Conservation (phyloP, 1,140 invertebrate species). For the Neomicropteryx cornuta region DNA sequence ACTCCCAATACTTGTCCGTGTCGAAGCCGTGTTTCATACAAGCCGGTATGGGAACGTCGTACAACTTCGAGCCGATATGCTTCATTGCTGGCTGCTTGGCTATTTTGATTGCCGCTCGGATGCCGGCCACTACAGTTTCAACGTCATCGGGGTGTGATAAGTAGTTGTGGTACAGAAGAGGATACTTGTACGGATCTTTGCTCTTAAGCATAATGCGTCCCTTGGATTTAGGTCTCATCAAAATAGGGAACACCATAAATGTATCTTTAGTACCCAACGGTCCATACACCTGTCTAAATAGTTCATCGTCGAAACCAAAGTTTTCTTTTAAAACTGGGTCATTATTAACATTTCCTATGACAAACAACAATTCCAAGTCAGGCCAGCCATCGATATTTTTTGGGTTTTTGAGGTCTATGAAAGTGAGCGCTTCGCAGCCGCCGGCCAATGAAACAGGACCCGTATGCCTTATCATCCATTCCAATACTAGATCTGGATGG, state of each 20-base stretch:
- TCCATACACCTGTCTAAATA: constrained; percentile 40
- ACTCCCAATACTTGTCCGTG: constrained; percentile 63
- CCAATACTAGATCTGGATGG: constrained; percentile 35
- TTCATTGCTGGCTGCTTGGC: constrained; percentile 45
- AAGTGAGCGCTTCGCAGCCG: constrained; percentile 68
- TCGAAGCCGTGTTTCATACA: constrained; percentile 51
- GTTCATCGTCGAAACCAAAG: constrained; percentile 46
- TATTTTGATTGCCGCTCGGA: constrained; percentile 46
- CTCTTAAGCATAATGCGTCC: constrained; percentile 57
- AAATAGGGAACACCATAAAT: constrained; percentile 55
- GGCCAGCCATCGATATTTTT: constrained; percentile 52
- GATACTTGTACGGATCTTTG: constrained; percentile 61
- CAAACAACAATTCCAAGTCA: constrained; percentile 63
- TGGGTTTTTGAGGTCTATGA: constrained; percentile 58
- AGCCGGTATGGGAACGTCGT: constrained; percentile 47
- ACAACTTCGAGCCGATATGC: constrained; percentile 45
- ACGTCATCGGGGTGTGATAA: constrained; percentile 54
- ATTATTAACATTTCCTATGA: constrained; percentile 40
- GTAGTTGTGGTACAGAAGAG: constrained; percentile 75
- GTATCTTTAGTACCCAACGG: constrained; percentile 39
- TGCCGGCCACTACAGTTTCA: constrained; percentile 48
- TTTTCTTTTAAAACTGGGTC: constrained; percentile 38
- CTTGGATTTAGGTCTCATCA: constrained; percentile 61
- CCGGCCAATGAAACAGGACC: constrained; percentile 64
- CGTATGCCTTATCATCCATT: constrained; percentile 37